Conservation (phyloP, 2,888 invertebrate species). For the Megaustenia siamemsis region DNA sequence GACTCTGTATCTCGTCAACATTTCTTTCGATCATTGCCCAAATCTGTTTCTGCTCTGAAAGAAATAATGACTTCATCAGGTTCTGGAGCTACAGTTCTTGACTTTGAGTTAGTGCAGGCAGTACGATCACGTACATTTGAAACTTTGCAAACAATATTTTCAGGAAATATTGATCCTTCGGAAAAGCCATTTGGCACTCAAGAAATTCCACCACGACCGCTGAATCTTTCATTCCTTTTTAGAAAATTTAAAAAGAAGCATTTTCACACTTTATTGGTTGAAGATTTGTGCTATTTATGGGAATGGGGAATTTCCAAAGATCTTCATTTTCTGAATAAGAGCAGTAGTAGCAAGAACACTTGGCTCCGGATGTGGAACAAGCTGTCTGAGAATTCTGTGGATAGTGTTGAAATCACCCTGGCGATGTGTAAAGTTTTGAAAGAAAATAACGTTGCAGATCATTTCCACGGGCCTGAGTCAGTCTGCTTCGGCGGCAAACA, state of each 20-base stretch:
- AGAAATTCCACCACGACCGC: constrained; percentile 63
- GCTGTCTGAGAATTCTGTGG: constrained; percentile 62
- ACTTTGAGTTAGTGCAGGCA: constrained; percentile 70
- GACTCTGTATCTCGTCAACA: constrained; percentile 73
- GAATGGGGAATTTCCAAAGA: constrained; percentile 74
- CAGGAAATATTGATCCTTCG: constrained; percentile 65
- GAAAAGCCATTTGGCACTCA: constrained; percentile 66
- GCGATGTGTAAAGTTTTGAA: constrained; percentile 68
- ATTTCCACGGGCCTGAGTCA: constrained; percentile 68
- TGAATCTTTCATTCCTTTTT: constrained; percentile 61
- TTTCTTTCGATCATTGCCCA: constrained; percentile 68
- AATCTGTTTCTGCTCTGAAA: constrained; percentile 62
- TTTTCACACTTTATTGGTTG: constrained; percentile 70
- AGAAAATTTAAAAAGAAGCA: constrained; percentile 60
- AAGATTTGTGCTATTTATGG: constrained; percentile 72
- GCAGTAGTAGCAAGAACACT: constrained; percentile 53
- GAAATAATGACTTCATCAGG: constrained; percentile 40
- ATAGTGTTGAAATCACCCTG: constrained; percentile 63
- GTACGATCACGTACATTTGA: constrained; percentile 72
- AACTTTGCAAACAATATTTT: constrained; percentile 67
- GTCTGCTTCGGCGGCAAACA: constrained; percentile 69
- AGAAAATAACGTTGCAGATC: constrained; percentile 63
- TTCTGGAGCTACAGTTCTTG: constrained; percentile 60
- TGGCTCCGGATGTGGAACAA: constrained; percentile 62
- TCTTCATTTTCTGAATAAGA: constrained; percentile 64